These are phyloP conservation scores for Girardinus metallicus DNA, from an alignment of 2,797 vertebrate species.

Conservation along the genomic window DNA sequence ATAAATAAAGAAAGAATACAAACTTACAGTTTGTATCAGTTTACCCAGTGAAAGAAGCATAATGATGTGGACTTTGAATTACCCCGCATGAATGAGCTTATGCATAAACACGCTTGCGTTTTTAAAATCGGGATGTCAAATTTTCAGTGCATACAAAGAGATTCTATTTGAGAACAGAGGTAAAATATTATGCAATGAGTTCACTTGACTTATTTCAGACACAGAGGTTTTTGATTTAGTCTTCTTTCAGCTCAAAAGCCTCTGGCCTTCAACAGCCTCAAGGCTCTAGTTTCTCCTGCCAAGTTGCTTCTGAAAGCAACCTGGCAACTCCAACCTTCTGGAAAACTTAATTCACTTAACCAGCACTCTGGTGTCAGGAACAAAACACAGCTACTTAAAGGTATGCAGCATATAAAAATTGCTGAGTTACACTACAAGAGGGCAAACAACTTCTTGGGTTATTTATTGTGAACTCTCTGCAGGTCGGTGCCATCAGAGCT, in stretches of 20 bases:
- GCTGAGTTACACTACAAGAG: neutral
- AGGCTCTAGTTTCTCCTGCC: constrained; percentile 6
- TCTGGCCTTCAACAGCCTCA: neutral
- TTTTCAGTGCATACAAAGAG: neutral
- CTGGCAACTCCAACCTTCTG: neutral
- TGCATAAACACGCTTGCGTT: neutral
- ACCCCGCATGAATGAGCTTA: neutral
- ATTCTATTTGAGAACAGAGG: neutral
- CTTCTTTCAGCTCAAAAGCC: constrained; percentile 20
- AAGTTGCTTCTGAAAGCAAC: neutral
- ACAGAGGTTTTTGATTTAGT: constrained; percentile 15
- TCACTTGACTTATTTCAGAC: neutral
- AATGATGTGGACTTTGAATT: neutral
- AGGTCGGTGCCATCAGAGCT: constrained; percentile 16
- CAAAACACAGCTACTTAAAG: neutral
- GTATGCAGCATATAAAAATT: neutral
- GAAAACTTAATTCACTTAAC: constrained; percentile 28
- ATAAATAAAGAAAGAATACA: neutral
- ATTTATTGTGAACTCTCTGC: neutral
- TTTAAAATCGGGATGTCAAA: neutral
- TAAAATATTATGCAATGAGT: neutral
- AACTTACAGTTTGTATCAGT: neutral
- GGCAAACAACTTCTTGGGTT: neutral
- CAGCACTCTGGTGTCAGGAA: constrained; percentile 21
- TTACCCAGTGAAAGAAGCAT: neutral